These are phyloP conservation scores for Drosophila affinis DNA, from an alignment of 2,888 invertebrate species.

Conservation along the genomic window DNA sequence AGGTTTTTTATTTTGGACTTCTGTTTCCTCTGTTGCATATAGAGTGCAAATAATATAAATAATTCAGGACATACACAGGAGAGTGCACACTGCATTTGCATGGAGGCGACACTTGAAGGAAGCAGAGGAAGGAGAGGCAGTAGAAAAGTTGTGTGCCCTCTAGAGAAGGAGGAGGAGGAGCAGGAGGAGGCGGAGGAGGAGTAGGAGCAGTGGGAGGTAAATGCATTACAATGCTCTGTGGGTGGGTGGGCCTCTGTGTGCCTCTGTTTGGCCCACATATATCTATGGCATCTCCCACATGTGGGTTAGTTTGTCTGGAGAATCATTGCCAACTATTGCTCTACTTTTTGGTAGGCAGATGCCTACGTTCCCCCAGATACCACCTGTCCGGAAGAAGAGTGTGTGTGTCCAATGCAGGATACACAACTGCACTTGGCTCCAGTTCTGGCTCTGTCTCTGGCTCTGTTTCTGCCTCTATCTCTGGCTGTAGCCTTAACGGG, in stretches of 20 bases:
- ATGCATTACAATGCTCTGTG: conserved; percentile 69
- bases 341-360: conserved; percentile 54
- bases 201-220: conserved; percentile 59
- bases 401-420: too few species aligned
- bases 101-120: conserved; percentile 74
- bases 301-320: conserved; percentile 51
- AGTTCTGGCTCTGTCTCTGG: conserved; percentile 43
- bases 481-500: conserved; percentile 63
- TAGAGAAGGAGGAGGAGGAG: conserved; percentile 28
- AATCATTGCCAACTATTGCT: conserved; percentile 60
- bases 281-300: conserved; percentile 48
- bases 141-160: conserved; percentile 26
- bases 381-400: not conserved
- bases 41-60: conserved; percentile 78
- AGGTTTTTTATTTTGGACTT: conserved; percentile 10
- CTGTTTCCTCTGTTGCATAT: conserved; percentile 55
- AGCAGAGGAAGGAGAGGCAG: not conserved
- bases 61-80: conserved; percentile 69
- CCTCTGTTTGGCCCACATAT: conserved; percentile 35
- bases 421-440: conserved; percentile 50
- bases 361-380: conserved; percentile 13
- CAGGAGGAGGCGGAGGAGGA: conserved; percentile 51
- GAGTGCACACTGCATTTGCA: conserved; percentile 65
- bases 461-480: conserved; percentile 23
- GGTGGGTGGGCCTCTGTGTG: conserved; percentile 53